phyloP scores from a whole-genome alignment of 2,113 vertebrate genomes.

The Bufo gargarizans region DNA sequence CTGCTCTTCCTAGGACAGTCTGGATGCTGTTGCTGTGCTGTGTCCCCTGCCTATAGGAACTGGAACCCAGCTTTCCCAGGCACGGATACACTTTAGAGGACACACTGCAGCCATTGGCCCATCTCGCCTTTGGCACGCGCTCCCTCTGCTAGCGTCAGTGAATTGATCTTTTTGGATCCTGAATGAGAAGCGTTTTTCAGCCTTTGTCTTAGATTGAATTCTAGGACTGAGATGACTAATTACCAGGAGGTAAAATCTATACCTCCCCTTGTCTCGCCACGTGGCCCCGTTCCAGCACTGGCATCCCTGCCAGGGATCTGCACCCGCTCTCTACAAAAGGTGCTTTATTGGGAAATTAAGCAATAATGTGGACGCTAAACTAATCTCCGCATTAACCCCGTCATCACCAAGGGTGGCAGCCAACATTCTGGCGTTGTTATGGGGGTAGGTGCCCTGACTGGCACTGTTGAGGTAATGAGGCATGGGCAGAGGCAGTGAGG shows the following conservation, averaged over 20 bases:
- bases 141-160: neutral
- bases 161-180: neutral
- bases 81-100: neutral
- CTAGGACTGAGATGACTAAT: neutral
- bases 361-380: constrained; percentile 16
- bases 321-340: constrained; percentile 34
- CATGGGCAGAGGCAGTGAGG: too few relatives aligned
- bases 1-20: too few relatives aligned
- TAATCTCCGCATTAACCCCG: neutral
- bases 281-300: constrained; percentile 1
- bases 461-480: neutral
- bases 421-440: neutral
- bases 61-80: neutral
- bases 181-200: neutral
- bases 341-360: constrained; percentile 33
- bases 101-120: neutral
- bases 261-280: neutral
- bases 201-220: neutral
- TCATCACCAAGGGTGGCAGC: neutral
- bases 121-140: neutral
- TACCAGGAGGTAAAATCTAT: constrained; percentile 21
- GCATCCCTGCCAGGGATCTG: constrained; percentile 5
- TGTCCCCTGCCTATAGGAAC: too few relatives aligned
- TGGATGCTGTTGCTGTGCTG: too few relatives aligned
- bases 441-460: neutral